Evolutionary conservation across 2,113 vertebrate genomes (phyloP), one percentile per base, ranked within the genome.

Genomic region (Scytalopus superciliaris): DNA sequence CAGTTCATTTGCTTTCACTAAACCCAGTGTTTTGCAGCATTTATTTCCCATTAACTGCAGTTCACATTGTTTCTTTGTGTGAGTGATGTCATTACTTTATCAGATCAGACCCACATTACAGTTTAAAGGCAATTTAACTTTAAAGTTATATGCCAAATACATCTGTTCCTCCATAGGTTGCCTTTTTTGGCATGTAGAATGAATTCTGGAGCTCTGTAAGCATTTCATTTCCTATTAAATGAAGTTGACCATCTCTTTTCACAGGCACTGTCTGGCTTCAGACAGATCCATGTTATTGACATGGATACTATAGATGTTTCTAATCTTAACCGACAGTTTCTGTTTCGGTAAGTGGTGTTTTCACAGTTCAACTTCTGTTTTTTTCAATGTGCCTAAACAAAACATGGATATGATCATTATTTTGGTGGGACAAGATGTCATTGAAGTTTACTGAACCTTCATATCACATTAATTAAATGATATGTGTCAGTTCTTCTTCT

Each of bases 251-350:
- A 7, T 95, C 89, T 97, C 73, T 98, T 97, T 88, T 50, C 39
- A 52, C 96, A 99, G 99, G 99, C 99, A 7, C 95, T 99, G 87
- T 99, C 99, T 60, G 99, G 99, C 72, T 99, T 99, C 97, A 99
- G 98, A 57, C 98, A 99, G 82, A 99, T 99, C 96, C 99, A 99
- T 93, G 99, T 99, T n/a, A 98, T 99, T 94, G 99, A 99, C 94
- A 99, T 99, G 99, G 99, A 99, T 88, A 99, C 98, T 55, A 99
- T 99, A 95, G 99, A 99, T 89, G 96, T 99, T 85, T 99, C 99
- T 78, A 99, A 99, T 94, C 98, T 99, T 73, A 99, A 99, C 95
- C 98, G 99, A 64, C 99, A 99, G 84, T 99, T 99, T 97, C 98
- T 99, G 47, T 99, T 99, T 97, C 98, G 99, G 99, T 99, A 96